These are phyloP conservation scores for Megaustenia siamemsis DNA, from an alignment of 2,888 invertebrate species.

Conservation along the genomic window DNA sequence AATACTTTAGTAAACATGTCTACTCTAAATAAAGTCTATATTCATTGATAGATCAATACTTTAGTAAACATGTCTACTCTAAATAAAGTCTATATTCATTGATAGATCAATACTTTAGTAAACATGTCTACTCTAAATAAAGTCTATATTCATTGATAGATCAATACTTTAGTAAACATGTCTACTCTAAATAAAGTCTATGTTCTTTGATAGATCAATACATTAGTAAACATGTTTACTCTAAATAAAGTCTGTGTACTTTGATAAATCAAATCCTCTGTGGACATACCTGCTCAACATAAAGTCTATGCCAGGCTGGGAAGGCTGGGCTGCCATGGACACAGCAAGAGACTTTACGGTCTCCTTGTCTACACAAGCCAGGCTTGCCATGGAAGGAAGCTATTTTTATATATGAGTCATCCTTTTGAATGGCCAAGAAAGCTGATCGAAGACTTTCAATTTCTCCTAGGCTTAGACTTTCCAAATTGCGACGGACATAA, in stretches of 20 bases:
- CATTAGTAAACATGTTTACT: no score
- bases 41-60: no score
- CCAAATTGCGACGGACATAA: constrained; percentile 55
- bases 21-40: no score
- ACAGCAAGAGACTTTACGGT: constrained; percentile 54
- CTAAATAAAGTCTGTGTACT: not conserved
- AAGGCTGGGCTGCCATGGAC: constrained; percentile 60
- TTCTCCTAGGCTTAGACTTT: constrained; percentile 55
- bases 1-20: no score
- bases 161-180: no score
- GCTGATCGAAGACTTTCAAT: constrained; percentile 59
- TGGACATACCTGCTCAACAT: constrained; percentile 38
- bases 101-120: no score
- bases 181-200: no score
- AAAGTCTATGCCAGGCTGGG: constrained; percentile 60
- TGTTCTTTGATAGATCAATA: no score
- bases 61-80: no score
- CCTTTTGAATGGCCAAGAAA: constrained; percentile 55
- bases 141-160: no score
- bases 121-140: no score
- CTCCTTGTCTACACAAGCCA: constrained; percentile 54
- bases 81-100: no score
- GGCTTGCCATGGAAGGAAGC: constrained; percentile 62
- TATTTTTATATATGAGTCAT: constrained; percentile 57
- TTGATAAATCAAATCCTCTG: not conserved